phyloP scores from a whole-genome alignment of 1,140 invertebrate genomes.

The Drosophila pachea region DNA sequence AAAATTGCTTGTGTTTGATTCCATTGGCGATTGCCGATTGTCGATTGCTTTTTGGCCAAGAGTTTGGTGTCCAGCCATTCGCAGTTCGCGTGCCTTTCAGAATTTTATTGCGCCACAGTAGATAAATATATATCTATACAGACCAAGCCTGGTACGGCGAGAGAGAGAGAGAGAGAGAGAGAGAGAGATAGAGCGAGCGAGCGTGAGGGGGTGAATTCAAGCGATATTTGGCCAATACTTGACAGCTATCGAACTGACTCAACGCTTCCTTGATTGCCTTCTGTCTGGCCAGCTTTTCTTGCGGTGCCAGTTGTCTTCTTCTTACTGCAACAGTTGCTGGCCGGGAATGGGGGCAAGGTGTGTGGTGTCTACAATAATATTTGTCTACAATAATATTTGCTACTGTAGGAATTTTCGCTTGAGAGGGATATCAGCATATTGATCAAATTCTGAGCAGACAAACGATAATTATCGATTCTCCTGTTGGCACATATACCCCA shows the following conservation, averaged over 20 bases:
- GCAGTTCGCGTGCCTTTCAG: constrained; percentile 14
- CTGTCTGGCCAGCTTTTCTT: constrained; percentile 21
- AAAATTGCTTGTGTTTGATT: constrained; percentile 36
- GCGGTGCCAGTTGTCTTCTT: too few species aligned
- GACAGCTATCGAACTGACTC: constrained; percentile 16
- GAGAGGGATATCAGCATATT: too few species aligned
- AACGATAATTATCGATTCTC: neutral
- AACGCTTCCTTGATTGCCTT: constrained; percentile 30
- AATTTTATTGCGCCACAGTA: constrained; percentile 26
- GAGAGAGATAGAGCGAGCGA: too few species aligned
- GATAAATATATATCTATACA: neutral
- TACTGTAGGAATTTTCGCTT: too few species aligned
- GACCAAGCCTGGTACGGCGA: neutral
- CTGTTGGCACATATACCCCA: neutral
- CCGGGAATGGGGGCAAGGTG: too few species aligned
- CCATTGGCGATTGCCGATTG: constrained; percentile 18
- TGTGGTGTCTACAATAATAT: too few species aligned
- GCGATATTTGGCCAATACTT: constrained; percentile 31
- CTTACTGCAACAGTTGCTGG: neutral
- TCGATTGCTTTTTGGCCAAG: constrained; percentile 2
- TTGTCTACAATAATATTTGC: too few species aligned
- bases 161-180: neutral
- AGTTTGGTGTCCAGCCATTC: neutral
- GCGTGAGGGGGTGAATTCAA: constrained; percentile 1
- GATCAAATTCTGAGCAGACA: too few species aligned